phyloP scores from a whole-genome alignment of 2,113 vertebrate species.

The Phocoena phocoena region DNA sequence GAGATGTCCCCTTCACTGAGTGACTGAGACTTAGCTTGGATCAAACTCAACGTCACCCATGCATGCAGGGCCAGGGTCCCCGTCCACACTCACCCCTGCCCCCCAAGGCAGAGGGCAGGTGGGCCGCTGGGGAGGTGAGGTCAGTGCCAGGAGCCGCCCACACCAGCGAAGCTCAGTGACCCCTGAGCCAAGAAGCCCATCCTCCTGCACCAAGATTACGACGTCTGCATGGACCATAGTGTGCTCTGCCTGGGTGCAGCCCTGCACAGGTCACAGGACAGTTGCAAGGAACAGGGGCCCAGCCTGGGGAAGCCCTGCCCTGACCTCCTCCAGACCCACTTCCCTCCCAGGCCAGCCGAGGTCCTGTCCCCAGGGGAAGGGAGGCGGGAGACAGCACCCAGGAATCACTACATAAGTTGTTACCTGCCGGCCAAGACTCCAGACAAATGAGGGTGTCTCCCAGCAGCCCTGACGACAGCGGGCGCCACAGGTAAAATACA shows the following conservation, averaged over 20 bases:
- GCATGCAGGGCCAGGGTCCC: background rate
- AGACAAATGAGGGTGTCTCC: background rate
- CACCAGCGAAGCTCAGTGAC: no score
- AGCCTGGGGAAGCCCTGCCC: background rate
- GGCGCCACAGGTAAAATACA: background rate
- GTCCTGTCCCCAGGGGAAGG: background rate
- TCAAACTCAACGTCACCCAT: background rate
- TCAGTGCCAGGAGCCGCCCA: fast-evolving
- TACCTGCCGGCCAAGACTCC: background rate
- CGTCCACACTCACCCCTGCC: fast-evolving
- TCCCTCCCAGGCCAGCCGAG: background rate
- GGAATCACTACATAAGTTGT: background rate
- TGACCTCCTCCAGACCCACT: background rate
- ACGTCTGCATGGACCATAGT: fast-evolving
- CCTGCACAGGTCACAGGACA: background rate
- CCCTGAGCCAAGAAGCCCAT: background rate
- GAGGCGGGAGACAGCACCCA: fast-evolving
- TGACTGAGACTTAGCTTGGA: background rate
- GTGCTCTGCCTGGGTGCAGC: background rate
- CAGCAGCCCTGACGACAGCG: background rate
- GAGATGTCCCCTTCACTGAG: fast-evolving
- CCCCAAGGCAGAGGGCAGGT: background rate
- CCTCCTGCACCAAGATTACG: background rate
- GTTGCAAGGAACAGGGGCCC: background rate
- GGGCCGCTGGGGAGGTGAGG: background rate